Evolutionary conservation across 2,797 vertebrate genomes (phyloP).

Genomic region (Dryobates pubescens): DNA sequence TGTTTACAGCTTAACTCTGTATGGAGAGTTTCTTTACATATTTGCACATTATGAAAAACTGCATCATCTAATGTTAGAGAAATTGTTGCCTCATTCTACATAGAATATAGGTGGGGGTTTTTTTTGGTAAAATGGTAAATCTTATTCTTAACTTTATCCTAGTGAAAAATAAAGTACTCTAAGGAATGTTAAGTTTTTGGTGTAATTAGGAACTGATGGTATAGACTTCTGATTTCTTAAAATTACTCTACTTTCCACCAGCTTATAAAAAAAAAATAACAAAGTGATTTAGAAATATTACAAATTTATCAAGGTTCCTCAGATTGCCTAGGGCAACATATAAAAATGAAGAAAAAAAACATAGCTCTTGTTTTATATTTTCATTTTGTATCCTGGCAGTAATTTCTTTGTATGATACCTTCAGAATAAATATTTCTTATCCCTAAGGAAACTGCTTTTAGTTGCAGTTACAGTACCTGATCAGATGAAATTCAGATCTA

Average conservation of each 20-base stretch:
- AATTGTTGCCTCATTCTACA: background rate
- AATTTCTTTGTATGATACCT: background rate
- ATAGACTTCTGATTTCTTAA: background rate
- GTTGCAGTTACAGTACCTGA: background rate
- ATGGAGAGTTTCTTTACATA: background rate
- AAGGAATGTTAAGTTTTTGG: background rate
- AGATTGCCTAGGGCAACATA: background rate
- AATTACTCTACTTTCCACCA: background rate
- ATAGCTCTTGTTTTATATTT: background rate
- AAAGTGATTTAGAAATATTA: slow-evolving; percentile 3
- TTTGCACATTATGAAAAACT: background rate
- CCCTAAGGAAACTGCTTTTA: background rate
- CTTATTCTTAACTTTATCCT: background rate
- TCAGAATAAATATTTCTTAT: background rate
- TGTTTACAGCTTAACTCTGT: background rate
- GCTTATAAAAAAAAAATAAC: background rate
- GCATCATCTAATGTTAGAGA: background rate
- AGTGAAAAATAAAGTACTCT: background rate
- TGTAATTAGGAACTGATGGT: background rate
- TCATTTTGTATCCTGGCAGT: background rate
- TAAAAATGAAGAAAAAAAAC: background rate
- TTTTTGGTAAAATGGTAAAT: background rate
- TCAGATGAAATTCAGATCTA: background rate
- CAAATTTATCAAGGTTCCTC: background rate
- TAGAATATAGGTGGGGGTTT: background rate